Percentiles rank a stretch among this genome's conserved stretches.
Evolutionary conservation across 2,888 invertebrate genomes (phyloP).

Genomic region (Fragum fragum): DNA sequence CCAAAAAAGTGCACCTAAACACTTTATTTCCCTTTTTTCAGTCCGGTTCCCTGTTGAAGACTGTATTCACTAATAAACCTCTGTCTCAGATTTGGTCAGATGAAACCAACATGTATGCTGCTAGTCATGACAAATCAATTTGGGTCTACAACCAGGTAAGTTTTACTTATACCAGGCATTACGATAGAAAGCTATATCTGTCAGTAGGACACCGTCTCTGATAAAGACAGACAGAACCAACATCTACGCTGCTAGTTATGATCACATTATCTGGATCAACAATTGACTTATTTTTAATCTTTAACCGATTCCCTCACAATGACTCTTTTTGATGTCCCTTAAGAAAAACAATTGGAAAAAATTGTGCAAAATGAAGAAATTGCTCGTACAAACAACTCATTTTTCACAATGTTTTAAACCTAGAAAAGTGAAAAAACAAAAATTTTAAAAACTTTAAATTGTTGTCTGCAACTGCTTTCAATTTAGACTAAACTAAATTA

Average conservation of each 20-base stretch:
- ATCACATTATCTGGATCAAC: slow-evolving; percentile 73
- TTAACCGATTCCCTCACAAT: too few species aligned
- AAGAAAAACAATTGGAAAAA: too few species aligned
- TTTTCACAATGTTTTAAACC: too few species aligned
- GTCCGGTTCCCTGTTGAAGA: slow-evolving; percentile 72
- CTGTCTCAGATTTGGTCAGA: slow-evolving; percentile 67
- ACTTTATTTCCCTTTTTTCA: slow-evolving; percentile 56
- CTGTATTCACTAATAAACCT: slow-evolving; percentile 65
- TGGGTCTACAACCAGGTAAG: slow-evolving; percentile 67
- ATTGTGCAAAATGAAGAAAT: too few species aligned
- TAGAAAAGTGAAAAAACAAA: too few species aligned
- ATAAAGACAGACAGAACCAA: slow-evolving; percentile 61
- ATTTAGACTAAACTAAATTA: background rate
- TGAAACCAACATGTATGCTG: slow-evolving; percentile 68
- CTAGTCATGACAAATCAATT: slow-evolving; percentile 73
- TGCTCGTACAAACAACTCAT: too few species aligned
- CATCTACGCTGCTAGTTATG: slow-evolving; percentile 73
- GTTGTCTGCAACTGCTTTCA: slow-evolving; percentile 2
- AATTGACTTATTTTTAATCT: too few species aligned
- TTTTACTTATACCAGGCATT: too few species aligned
- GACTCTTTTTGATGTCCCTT: too few species aligned
- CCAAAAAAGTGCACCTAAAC: too few species aligned
- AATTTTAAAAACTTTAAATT: too few species aligned
- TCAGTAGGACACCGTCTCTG: slow-evolving; percentile 68
- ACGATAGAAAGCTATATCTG: slow-evolving; percentile 64